Evolutionary conservation across 2,797 vertebrate genomes (phyloP).

Genomic region (Tapera naevia): DNA sequence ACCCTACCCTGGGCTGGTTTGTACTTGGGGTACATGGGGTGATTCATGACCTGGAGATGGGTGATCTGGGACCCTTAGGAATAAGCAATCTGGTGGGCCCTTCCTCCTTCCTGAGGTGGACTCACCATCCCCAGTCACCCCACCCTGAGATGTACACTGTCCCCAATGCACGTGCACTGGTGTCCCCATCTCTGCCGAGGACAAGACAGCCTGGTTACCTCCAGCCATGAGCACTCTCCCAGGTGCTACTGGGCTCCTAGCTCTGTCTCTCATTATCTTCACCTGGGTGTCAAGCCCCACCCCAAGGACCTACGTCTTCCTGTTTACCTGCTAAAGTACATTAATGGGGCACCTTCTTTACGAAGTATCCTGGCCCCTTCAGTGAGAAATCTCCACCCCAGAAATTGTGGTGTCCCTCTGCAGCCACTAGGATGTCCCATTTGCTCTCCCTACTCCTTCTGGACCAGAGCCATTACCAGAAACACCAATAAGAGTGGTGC

Average conservation of each 20-base stretch:
- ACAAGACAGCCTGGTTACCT: neutral
- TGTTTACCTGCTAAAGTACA: accelerated
- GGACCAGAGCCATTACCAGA: neutral
- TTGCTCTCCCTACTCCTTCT: neutral
- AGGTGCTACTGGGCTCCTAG: neutral
- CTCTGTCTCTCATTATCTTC: accelerated
- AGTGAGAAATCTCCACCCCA: neutral
- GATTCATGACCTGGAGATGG: neutral
- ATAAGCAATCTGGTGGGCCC: neutral
- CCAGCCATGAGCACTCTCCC: neutral
- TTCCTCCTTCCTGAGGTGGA: neutral
- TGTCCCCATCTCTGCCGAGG: neutral
- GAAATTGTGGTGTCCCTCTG: neutral
- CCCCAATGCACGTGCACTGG: accelerated
- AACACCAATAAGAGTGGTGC: neutral
- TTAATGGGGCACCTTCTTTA: neutral
- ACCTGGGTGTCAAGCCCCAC: neutral
- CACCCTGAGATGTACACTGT: neutral
- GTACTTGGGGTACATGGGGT: neutral
- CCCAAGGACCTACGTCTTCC: neutral
- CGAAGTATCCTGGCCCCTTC: neutral
- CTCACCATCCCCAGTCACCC: neutral
- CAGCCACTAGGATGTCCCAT: neutral
- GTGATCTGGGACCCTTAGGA: neutral
- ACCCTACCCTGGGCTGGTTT: accelerated